Conservation (phyloP, 2,113 vertebrate genomes). For the Alethe castanea region DNA sequence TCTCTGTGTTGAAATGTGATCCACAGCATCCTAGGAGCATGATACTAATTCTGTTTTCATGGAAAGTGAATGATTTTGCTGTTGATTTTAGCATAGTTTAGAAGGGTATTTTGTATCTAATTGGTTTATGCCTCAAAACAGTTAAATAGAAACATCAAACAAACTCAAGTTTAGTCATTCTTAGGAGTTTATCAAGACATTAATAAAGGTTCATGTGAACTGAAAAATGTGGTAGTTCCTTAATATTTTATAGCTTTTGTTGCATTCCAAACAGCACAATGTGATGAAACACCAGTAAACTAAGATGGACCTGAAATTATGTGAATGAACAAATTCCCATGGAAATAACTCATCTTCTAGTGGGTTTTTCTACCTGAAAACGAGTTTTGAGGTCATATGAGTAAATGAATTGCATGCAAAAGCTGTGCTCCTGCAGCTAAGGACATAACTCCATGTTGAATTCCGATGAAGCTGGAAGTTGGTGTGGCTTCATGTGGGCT, state of each 20-base stretch:
- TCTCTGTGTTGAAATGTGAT: background rate
- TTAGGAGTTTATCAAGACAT: background rate
- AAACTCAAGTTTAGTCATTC: background rate
- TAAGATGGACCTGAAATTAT: background rate
- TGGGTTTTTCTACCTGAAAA: background rate
- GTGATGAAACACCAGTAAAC: background rate
- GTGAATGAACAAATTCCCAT: background rate
- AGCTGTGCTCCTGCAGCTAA: rapidly evolving
- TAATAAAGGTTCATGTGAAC: background rate
- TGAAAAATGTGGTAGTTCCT: background rate
- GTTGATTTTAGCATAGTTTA: background rate
- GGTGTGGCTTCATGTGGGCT: background rate
- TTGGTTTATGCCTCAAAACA: background rate
- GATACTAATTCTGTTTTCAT: background rate
- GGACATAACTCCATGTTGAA: background rate
- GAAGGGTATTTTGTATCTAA: background rate
- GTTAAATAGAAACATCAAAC: background rate
- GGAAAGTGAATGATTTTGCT: background rate
- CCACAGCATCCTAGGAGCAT: background rate
- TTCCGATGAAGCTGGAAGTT: background rate
- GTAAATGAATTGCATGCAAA: background rate
- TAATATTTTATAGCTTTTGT: background rate
- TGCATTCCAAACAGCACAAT: background rate
- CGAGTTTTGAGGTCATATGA: background rate
- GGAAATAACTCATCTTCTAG: background rate